A percentile compares a stretch with the other conserved stretches of the same genome.
Conservation (phyloP, 23 tunicate species). For the Botrylloides violaceus region DNA sequence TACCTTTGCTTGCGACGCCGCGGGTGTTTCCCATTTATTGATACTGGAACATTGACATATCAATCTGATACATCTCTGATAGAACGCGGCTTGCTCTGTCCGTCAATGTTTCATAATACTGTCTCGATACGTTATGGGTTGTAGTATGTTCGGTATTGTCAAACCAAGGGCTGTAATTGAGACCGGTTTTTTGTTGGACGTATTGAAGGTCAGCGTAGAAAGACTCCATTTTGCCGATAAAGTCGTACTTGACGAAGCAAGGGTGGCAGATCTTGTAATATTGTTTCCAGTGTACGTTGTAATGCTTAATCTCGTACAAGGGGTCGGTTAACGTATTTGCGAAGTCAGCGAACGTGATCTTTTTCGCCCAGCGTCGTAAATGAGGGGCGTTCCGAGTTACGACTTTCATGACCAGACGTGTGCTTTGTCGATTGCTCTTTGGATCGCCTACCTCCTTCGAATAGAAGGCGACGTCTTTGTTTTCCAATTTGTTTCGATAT, state of each 20-base stretch:
- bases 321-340: constrained; percentile 15
- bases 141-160: not conserved
- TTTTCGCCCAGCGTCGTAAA: not conserved
- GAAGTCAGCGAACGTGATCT: constrained; percentile 6
- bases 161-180: not conserved
- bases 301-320: constrained; percentile 1
- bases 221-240: constrained; percentile 25
- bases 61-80: constrained; percentile 3
- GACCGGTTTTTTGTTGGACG: not conserved
- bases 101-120: constrained; percentile 2
- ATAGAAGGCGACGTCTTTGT: not conserved
- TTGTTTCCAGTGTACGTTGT: constrained; percentile 23
- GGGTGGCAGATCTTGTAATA: constrained; percentile 28
- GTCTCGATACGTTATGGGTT: not conserved
- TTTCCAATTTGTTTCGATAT: constrained; percentile 19
- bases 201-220: constrained; percentile 6
- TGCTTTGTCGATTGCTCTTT: not conserved
- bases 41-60: constrained; percentile 11
- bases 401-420: not conserved
- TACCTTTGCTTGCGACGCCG: too few relatives aligned
- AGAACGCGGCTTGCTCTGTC: not conserved
- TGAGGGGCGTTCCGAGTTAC: not conserved
- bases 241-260: constrained; percentile 32
- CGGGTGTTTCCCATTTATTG: too few relatives aligned
- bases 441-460: not conserved